Evolutionary conservation across 2,888 invertebrate species (phyloP), one percentile per base, ranked within the genome.

Genomic region (Enchytraeus crypticus): DNA sequence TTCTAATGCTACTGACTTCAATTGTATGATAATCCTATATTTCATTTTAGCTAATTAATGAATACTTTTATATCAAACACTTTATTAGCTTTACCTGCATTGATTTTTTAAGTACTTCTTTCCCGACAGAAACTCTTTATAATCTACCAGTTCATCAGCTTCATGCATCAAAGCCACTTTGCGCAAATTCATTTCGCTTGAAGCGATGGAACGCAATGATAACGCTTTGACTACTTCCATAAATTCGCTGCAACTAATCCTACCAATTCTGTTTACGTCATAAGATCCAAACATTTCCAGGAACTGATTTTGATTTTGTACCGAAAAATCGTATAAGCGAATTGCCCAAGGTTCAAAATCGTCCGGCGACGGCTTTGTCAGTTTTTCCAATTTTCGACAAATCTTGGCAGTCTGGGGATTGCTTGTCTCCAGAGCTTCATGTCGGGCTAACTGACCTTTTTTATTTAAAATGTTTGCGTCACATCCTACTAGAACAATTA

Each of bases 401-500:
- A 79, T 79, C 64, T 77, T 78, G 23, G 70, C 65, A 3, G 76
- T 74, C 34, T 76, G 77, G 66, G 78, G 79, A 60, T 74, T 70
- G 3, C 76, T 75, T 57, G 67, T 69, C 33, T 79, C 79, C 66
- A 79, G 78, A 14, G 78, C 78, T 18, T 78, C 66, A 2, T 65
- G 56, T 64, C 72, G 72, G 14, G 77, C 74, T 29, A 71, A 70
- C 32, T 72, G 65, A 2, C 78, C 79, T 56, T 77, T 75, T 59
- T 70, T 71, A 64, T 79, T 78, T 67, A 79, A 79, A 32, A 72
- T 70, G 68, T 79, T 79, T n/a, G 79, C 77, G 66, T 79, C 79
- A 66, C 78, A 78, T 32, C 79, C 79, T 79, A 59, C 0, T 11
- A 8, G 38, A 38, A 34, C 54, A 64, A 23, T 45, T 33, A 8